Percentiles rank a stretch among this genome's conserved stretches.
Conservation (phyloP, 2,888 invertebrate species). For the Volucella bombylans region DNA sequence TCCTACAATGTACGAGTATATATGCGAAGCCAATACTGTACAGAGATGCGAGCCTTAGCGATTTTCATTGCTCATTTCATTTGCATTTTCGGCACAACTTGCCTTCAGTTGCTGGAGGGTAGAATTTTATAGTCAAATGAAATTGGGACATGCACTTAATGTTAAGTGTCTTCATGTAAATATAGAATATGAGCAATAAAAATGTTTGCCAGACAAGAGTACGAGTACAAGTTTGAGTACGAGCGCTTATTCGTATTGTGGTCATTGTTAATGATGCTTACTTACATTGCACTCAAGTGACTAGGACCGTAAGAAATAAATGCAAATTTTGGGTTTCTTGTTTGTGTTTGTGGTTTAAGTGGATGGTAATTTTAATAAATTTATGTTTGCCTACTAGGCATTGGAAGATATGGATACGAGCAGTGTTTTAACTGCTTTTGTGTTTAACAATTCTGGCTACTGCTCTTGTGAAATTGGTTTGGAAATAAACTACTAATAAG, state of each 20-base stretch:
- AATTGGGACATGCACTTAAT: constrained; percentile 49
- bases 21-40: background rate
- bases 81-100: constrained; percentile 21
- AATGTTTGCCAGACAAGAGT: background rate
- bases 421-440: background rate
- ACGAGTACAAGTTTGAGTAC: too few species aligned
- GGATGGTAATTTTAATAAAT: background rate
- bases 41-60: background rate
- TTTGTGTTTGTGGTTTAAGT: constrained; percentile 9
- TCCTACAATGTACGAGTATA: background rate
- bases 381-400: constrained; percentile 1
- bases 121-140: constrained; percentile 32
- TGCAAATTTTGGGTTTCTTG: constrained; percentile 33
- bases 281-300: background rate
- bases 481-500: too few species aligned
- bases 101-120: background rate
- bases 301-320: constrained; percentile 6
- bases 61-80: constrained; percentile 40
- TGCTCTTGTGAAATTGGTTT: too few species aligned
- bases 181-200: constrained; percentile 25
- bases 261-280: constrained; percentile 8
- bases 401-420: background rate
- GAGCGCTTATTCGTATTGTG: too few species aligned
- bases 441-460: too few species aligned
- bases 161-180: constrained; percentile 36